Conservation (phyloP, 2,797 vertebrate species). For the Champsocephalus gunnari region DNA sequence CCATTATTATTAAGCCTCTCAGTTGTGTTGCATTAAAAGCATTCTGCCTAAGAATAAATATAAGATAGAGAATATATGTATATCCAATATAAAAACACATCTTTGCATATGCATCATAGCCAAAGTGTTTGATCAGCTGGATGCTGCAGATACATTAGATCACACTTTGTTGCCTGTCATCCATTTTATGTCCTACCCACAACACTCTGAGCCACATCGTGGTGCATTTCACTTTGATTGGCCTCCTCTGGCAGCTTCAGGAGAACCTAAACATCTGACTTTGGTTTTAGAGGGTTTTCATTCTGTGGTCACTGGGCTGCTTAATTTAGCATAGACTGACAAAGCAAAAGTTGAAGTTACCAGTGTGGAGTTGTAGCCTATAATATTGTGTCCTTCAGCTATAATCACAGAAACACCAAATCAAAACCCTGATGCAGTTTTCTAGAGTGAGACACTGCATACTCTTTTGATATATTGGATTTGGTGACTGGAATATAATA, state of each 20-base stretch:
- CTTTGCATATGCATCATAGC: constrained; percentile 14
- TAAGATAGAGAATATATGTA: constrained; percentile 25
- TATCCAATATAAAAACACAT: constrained; percentile 29
- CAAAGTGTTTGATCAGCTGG: constrained; percentile 40
- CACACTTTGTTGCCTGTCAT: constrained; percentile 31
- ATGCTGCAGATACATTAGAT: constrained; percentile 56
- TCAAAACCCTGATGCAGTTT: constrained; percentile 52
- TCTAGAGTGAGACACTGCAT: constrained; percentile 39
- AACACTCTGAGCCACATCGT: constrained; percentile 13
- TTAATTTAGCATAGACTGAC: constrained; percentile 49
- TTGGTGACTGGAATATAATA: constrained; percentile 52
- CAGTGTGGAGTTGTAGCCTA: constrained; percentile 8
- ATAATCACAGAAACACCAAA: constrained; percentile 48
- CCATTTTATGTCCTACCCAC: constrained; percentile 31
- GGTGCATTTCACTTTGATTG: constrained; percentile 23
- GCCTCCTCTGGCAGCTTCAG: constrained; percentile 11
- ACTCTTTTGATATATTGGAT: constrained; percentile 46
- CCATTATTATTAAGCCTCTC: constrained; percentile 9
- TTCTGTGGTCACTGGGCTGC: constrained; percentile 28
- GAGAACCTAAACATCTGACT: constrained; percentile 37
- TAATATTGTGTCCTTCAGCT: constrained; percentile 52
- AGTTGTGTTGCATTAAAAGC: constrained; percentile 9
- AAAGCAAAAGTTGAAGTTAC: constrained; percentile 47
- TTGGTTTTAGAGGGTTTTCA: constrained; percentile 35
- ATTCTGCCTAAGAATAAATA: constrained; percentile 17